A percentile compares a stretch with the other conserved stretches of the same genome.
Evolutionary conservation across 2,797 vertebrate genomes (phyloP).

Genomic region (Lepilemur septentrionalis): DNA sequence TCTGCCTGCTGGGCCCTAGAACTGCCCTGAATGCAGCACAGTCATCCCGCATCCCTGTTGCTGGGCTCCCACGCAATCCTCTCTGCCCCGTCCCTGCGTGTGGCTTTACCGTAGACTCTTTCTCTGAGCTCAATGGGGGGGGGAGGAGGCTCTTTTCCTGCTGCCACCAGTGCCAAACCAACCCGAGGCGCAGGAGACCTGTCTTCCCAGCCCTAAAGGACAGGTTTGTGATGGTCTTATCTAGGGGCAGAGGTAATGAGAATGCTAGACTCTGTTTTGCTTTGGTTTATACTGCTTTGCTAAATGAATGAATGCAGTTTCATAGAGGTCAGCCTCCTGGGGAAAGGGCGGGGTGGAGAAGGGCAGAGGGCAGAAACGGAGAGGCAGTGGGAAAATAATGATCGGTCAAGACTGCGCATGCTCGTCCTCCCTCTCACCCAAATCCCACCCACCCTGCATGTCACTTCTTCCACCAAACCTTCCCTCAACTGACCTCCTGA

Average conservation of each 20-base stretch:
- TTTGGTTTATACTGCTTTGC: not conserved
- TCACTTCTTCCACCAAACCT: not conserved
- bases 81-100: not conserved
- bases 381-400: not conserved
- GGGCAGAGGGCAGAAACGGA: not conserved
- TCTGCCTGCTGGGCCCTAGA: not conserved
- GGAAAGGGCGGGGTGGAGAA: not conserved
- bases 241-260: not conserved
- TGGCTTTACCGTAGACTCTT: not conserved
- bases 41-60: not conserved
- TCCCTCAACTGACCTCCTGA: not conserved
- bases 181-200: not conserved
- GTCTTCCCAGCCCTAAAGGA: not conserved
- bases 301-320: not conserved
- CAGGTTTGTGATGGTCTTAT: not conserved
- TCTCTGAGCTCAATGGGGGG: not conserved
- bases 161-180: not conserved
- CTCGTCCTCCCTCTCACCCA: not conserved
- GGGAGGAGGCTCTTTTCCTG: not conserved
- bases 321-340: not conserved
- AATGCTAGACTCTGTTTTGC: not conserved
- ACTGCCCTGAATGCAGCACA: not conserved
- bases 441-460: not conserved
- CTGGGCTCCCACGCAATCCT: not conserved
- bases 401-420: rapidly evolving